These are phyloP conservation scores for Phrynosoma platyrhinos DNA, from an alignment of 2,113 vertebrate species.

Conservation along the genomic window DNA sequence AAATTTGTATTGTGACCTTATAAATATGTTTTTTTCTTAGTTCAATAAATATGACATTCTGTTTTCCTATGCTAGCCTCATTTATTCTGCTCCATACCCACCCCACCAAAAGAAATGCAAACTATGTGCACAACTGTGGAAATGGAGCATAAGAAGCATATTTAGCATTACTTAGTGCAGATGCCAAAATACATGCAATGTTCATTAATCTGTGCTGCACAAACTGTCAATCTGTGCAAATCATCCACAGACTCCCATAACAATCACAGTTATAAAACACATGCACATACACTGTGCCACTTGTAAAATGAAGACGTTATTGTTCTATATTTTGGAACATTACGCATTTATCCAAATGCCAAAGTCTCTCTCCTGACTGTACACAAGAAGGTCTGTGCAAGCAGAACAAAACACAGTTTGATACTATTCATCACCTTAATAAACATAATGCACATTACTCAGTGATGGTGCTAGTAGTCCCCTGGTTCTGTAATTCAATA, in stretches of 20 bases:
- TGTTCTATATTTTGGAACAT: not conserved
- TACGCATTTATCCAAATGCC: not conserved
- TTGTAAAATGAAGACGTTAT: not conserved
- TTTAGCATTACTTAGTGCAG: not conserved
- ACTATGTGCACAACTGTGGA: not conserved
- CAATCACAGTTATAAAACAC: not conserved
- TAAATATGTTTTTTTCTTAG: constrained; percentile 59
- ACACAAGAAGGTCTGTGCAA: not conserved
- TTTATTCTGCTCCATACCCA: constrained; percentile 50
- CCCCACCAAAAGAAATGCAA: not conserved
- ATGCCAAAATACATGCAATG: not conserved
- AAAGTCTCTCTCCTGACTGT: not conserved
- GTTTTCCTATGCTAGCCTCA: constrained; percentile 46
- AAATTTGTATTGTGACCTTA: constrained; percentile 60
- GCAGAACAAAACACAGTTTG: not conserved
- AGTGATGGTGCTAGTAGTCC: too few relatives aligned
- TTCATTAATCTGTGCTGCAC: not conserved
- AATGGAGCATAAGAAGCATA: not conserved
- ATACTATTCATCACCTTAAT: too few relatives aligned
- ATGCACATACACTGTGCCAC: not conserved
- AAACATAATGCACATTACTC: too few relatives aligned
- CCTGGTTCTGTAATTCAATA: too few relatives aligned
- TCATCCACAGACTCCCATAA: not conserved
- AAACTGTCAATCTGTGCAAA: not conserved
- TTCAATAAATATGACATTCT: constrained; percentile 36